Percentiles rank a stretch among this genome's conserved stretches.
phyloP scores from a whole-genome alignment of 2,888 invertebrate species.

The Sericinus montela region DNA sequence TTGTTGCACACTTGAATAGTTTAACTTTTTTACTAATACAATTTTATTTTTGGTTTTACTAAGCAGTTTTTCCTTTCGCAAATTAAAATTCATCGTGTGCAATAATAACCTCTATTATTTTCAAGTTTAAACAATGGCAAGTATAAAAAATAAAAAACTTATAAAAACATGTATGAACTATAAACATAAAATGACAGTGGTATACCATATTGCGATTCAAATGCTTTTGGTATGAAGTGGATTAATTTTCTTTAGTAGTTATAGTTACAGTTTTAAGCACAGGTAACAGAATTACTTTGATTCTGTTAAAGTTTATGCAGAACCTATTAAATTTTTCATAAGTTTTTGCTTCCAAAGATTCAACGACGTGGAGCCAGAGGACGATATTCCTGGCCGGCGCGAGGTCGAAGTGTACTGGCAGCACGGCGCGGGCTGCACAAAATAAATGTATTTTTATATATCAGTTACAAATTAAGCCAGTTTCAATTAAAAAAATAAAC shows the following conservation, averaged over 20 bases:
- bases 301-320: neutral
- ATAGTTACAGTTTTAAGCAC: neutral
- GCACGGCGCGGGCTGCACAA: slow-evolving; percentile 9
- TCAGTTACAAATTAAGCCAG: neutral
- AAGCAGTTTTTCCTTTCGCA: no score
- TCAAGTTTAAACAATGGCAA: neutral
- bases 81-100: no score
- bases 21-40: no score
- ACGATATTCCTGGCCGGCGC: slow-evolving; percentile 28
- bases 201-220: neutral
- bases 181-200: neutral
- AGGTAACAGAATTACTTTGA: neutral
- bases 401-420: slow-evolving; percentile 14
- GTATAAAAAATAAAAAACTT: neutral
- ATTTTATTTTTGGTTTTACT: no score
- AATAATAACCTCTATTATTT: no score
- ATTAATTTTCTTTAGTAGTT: neutral
- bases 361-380: slow-evolving; percentile 14
- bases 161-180: neutral
- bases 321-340: neutral
- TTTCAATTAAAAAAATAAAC: neutral
- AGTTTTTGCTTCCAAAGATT: neutral
- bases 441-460: neutral
- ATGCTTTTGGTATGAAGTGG: neutral
- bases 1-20: no score